Conservation (phyloP, 1,140 invertebrate species). For the Berghia stephanieae region DNA sequence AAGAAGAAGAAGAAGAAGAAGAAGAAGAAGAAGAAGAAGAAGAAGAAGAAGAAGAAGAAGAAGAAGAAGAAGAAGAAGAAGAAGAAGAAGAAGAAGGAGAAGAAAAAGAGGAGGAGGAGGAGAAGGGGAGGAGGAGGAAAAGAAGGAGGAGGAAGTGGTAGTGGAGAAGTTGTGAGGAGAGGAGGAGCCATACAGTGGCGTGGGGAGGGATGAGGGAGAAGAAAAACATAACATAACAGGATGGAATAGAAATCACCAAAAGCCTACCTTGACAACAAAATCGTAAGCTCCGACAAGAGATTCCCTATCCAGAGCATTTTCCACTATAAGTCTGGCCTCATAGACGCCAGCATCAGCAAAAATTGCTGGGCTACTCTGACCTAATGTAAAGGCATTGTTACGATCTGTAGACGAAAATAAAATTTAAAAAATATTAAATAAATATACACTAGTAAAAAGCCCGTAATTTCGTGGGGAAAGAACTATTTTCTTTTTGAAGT, state of each 20-base stretch:
- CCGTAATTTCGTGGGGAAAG: too few relatives aligned
- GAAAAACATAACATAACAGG: too few relatives aligned
- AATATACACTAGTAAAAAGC: too few relatives aligned
- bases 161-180: not conserved
- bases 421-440: too few relatives aligned
- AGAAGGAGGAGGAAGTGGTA: not conserved
- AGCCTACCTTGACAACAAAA: slow-evolving; percentile 21
- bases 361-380: too few relatives aligned
- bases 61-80: not conserved
- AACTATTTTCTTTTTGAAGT: too few relatives aligned
- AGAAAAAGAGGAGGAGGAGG: not conserved
- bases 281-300: not conserved
- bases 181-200: too few relatives aligned
- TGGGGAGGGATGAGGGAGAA: too few relatives aligned
- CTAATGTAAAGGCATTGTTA: too few relatives aligned
- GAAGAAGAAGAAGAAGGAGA: not conserved
- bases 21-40: not conserved
- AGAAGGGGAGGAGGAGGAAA: slow-evolving; percentile 12
- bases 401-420: too few relatives aligned
- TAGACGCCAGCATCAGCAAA: slow-evolving; percentile 8
- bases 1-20: not conserved
- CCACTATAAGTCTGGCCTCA: not conserved
- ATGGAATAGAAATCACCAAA: not conserved
- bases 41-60: not conserved
- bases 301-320: slow-evolving; percentile 26